Percentiles rank a stretch among this genome's conserved stretches.
Conservation (phyloP, 2,888 invertebrate genomes). For the Oxystoma pomonae region DNA sequence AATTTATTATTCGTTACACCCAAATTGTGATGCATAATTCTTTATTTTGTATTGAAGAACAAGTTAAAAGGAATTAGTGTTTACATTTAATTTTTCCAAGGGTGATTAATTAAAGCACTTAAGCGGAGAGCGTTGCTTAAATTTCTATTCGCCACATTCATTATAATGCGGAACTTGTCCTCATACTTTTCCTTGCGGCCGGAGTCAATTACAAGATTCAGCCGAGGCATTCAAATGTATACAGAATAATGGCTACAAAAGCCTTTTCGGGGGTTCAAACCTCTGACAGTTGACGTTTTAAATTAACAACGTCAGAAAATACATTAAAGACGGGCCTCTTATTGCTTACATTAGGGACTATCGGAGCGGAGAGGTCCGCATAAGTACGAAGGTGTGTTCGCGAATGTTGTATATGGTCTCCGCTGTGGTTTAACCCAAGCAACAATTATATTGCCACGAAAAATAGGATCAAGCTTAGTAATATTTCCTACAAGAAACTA, state of each 20-base stretch:
- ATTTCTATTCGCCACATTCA: slow-evolving; percentile 2
- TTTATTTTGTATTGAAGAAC: not conserved
- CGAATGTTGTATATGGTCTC: no score
- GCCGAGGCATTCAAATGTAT: not conserved
- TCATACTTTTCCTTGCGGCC: slow-evolving; percentile 3
- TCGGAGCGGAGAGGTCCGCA: no score
- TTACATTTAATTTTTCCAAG: slow-evolving; percentile 3
- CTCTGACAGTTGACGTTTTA: not conserved
- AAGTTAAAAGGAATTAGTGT: slow-evolving; percentile 1
- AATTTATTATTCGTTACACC: no score
- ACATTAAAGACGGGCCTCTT: no score
- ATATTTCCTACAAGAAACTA: no score
- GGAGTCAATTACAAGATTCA: not conserved
- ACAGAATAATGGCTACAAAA: not conserved
- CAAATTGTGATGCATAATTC: not conserved
- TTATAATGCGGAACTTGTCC: slow-evolving; percentile 1
- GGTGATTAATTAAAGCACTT: slow-evolving; percentile 5
- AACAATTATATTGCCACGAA: no score
- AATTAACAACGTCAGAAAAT: no score
- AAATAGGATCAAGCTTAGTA: no score
- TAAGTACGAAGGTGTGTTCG: no score
- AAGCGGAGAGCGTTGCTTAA: not conserved
- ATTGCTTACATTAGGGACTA: no score
- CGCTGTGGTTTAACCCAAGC: no score
- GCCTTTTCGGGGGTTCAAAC: not conserved